phyloP scores from a whole-genome alignment of 2,113 vertebrate genomes.

The Pycnonotus jocosus region DNA sequence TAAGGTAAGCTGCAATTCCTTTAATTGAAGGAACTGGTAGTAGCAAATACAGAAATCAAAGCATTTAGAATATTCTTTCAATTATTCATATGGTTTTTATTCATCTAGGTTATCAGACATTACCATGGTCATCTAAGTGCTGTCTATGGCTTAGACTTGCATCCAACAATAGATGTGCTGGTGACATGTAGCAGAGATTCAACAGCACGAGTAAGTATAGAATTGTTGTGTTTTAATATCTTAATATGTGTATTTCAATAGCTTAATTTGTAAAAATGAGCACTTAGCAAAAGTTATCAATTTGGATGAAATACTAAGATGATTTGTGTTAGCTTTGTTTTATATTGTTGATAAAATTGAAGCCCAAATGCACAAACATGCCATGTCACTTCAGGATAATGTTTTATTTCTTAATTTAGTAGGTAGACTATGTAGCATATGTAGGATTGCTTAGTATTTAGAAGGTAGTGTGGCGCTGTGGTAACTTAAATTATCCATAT shows the following conservation, averaged over 20 bases:
- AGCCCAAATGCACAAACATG: not conserved
- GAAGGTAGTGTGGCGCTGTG: not conserved
- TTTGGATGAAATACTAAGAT: not conserved
- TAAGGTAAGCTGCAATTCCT: slow-evolving; percentile 74
- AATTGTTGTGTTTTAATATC: not conserved
- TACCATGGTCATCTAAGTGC: slow-evolving; percentile 97
- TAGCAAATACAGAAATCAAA: not conserved
- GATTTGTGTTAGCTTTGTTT: not conserved
- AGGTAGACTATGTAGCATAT: not conserved
- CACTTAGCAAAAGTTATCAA: not conserved
- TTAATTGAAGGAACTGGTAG: not conserved
- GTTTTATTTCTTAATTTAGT: not conserved
- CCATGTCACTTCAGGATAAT: not conserved
- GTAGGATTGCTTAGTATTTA: not conserved
- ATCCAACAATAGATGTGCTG: slow-evolving; percentile 94
- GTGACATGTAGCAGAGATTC: slow-evolving; percentile 96
- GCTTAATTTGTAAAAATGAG: not conserved
- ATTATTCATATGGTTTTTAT: not conserved
- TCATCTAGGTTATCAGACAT: slow-evolving; percentile 89
- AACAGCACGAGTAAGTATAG: slow-evolving; percentile 83
- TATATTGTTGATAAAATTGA: not conserved
- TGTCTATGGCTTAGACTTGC: slow-evolving; percentile 92
- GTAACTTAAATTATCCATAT: not conserved
- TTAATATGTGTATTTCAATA: not conserved
- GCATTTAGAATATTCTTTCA: not conserved